Conservation (phyloP, 2,888 invertebrate genomes). For the Plebejus anna region DNA sequence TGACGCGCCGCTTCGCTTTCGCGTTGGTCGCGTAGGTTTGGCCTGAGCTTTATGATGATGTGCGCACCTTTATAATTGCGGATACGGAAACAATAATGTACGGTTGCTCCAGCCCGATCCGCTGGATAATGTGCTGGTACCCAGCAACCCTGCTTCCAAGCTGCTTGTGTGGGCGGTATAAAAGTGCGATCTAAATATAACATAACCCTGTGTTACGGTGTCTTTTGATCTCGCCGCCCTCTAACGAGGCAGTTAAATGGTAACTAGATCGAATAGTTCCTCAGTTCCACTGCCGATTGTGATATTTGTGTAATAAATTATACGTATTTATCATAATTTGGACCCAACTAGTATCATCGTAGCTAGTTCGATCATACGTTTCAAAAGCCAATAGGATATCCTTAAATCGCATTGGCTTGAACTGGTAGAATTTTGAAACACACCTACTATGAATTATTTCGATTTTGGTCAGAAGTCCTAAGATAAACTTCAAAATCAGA, state of each 20-base stretch:
- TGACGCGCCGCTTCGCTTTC: no score
- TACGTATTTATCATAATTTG: neutral
- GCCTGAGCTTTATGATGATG: no score
- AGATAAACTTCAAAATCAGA: neutral
- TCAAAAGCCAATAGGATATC: neutral
- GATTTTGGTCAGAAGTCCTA: neutral
- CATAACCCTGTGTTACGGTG: constrained; percentile 69
- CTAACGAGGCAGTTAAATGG: constrained; percentile 71
- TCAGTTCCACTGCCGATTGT: constrained; percentile 48
- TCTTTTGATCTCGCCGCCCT: constrained; percentile 82
- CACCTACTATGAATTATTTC: neutral
- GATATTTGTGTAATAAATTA: neutral
- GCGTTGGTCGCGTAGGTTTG: no score
- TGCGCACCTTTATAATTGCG: no score
- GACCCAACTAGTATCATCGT: neutral
- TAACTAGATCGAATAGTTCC: constrained; percentile 71
- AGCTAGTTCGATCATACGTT: no score
- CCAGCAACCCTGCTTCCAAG: neutral
- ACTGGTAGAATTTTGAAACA: neutral
- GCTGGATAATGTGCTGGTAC: neutral
- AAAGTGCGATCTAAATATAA: constrained; percentile 9
- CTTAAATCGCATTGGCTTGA: neutral
- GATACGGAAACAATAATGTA: no score
- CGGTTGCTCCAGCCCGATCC: neutral
- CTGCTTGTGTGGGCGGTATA: constrained; percentile 3